Evolutionary conservation across 2,797 vertebrate species (phyloP).

Genomic region (Ispidina picta): DNA sequence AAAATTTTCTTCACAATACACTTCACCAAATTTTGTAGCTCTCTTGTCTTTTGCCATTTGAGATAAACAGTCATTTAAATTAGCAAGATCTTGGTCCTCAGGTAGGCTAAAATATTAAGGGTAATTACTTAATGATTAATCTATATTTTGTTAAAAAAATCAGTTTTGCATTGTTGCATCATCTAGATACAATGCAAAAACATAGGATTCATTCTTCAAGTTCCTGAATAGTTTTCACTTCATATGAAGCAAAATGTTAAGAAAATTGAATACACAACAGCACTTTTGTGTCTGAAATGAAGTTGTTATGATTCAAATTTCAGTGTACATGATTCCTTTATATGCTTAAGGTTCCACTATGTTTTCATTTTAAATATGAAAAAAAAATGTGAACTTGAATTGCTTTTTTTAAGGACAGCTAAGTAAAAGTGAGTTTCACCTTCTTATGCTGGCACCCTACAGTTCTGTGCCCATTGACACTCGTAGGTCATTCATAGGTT

Average conservation of each 20-base stretch:
- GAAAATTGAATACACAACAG: not conserved
- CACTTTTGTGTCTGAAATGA: not conserved
- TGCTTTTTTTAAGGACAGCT: not conserved
- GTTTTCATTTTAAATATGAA: not conserved
- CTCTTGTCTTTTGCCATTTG: not conserved
- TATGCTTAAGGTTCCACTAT: not conserved
- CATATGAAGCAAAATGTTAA: not conserved
- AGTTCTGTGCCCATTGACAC: not conserved
- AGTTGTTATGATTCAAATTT: not conserved
- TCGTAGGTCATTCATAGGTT: not conserved
- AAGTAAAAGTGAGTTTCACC: not conserved
- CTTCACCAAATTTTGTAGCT: not conserved
- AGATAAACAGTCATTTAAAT: not conserved
- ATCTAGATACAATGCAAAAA: not conserved
- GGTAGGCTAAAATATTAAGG: not conserved
- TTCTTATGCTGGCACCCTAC: not conserved
- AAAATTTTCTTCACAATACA: conserved; percentile 13
- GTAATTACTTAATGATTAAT: not conserved
- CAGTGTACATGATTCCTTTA: not conserved
- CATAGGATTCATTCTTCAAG: not conserved
- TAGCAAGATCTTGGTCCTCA: not conserved
- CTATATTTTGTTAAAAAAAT: not conserved
- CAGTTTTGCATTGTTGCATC: not conserved
- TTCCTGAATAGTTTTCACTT: not conserved
- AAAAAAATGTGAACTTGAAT: not conserved